Evolutionary conservation across 2,797 vertebrate species (phyloP), one percentile per base, ranked within the genome.

Genomic region (Cossypha dichroa): DNA sequence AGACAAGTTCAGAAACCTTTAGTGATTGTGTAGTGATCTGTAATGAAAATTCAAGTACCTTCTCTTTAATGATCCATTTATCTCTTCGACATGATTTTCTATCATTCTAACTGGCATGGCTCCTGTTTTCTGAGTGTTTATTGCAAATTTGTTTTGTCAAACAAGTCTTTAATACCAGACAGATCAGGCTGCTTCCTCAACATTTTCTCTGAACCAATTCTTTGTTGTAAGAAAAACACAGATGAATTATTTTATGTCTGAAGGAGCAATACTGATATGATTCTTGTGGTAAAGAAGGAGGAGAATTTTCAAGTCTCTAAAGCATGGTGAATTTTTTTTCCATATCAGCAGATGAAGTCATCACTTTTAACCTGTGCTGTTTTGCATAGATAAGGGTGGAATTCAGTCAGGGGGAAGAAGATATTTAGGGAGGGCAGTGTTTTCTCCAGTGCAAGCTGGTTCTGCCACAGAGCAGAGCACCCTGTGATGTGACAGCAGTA

Each of bases 1-100:
- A 91, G 93, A 96, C 82, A 96, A 94, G 97, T 95, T 96, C 95
- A 96, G 88, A 96, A 97, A 95, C 76, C 90, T 95, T 92, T 93
- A 94, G 79, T 90, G 88, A 96, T 93, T 96, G 66, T 96, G 77
- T 80, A 92, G 82, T 2, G 10, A 93, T 97, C 84, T 91, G 54
- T 97, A 97, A 97, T 97, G 94, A 96, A 95, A 97, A 90, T 96
- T 91, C 90, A 96, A 96, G 75, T 90, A 38, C 89, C 87, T 97
- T 86, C 58, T 59, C 84, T 97, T 97, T 96, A 97, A 97, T 93
- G 91, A 96, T 63, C 67, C 72, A 93, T 95, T 97, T 95, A 96
- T 87, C 82, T 95, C 93, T 94, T 88, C 8, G 14, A 91, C 80
- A 96, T 96, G 95, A 95, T 85, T 97, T 97, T 95, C 80, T 97